Evolutionary conservation across 2,888 invertebrate species (phyloP).

Genomic region (Agrotis ipsilon): DNA sequence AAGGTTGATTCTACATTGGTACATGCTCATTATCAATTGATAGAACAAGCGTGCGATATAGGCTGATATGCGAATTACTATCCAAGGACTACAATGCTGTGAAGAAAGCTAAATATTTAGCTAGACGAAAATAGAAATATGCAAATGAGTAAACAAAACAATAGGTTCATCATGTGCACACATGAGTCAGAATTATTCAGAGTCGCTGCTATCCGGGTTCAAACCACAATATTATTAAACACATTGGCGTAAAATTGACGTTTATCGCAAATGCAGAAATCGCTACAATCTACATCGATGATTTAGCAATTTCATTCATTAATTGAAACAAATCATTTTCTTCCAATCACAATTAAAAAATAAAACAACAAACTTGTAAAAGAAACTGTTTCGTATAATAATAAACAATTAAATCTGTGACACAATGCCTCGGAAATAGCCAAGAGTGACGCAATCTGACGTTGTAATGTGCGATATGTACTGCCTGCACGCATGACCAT

Average conservation of each 20-base stretch:
- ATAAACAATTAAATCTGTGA: constrained; percentile 44
- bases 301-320: constrained; percentile 7
- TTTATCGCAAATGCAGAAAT: constrained; percentile 1
- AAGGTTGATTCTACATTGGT: background rate
- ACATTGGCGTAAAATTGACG: constrained; percentile 2
- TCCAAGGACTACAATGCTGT: constrained; percentile 6
- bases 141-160: constrained; percentile 24
- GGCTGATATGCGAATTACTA: constrained; percentile 17
- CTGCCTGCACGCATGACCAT: constrained; percentile 35
- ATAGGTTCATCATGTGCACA: constrained; percentile 29
- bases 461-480: constrained; percentile 32
- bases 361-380: constrained; percentile 19
- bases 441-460: constrained; percentile 46
- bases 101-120: constrained; percentile 27
- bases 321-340: constrained; percentile 7
- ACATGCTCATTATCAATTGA: background rate
- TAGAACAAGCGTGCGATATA: background rate
- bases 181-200: constrained; percentile 35
- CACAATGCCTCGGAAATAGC: constrained; percentile 56
- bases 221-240: constrained; percentile 25
- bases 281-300: background rate
- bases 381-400: constrained; percentile 9
- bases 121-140: constrained; percentile 22
- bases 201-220: constrained; percentile 21
- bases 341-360: constrained; percentile 2